phyloP scores from a whole-genome alignment of 1,140 invertebrate species.

The Lordiphosa stackelbergi region DNA sequence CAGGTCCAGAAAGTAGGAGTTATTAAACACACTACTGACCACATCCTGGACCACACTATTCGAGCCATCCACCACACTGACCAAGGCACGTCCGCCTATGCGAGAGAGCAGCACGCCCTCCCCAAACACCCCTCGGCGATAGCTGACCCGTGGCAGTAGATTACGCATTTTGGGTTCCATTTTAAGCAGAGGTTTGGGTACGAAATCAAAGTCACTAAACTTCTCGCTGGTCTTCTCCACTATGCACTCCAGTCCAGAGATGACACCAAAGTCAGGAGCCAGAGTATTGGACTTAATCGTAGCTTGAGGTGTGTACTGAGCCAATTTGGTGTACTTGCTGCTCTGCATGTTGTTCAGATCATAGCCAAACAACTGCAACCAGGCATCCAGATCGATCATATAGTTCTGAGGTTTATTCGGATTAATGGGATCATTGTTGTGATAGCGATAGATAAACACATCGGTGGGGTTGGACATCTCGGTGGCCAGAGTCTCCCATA shows the following conservation, averaged over 20 bases:
- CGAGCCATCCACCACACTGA: slow-evolving; percentile 90
- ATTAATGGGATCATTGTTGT: slow-evolving; percentile 95
- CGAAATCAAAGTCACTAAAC: slow-evolving; percentile 89
- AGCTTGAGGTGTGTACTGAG: slow-evolving; percentile 87
- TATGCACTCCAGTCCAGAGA: slow-evolving; percentile 91
- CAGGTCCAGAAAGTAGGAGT: slow-evolving; percentile 93
- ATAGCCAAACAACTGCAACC: slow-evolving; percentile 93
- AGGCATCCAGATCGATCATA: slow-evolving; percentile 89
- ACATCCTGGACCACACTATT: slow-evolving; percentile 94
- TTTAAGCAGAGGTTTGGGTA: slow-evolving; percentile 87
- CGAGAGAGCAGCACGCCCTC: slow-evolving; percentile 92
- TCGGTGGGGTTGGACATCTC: slow-evolving; percentile 89
- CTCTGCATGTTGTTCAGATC: slow-evolving; percentile 91
- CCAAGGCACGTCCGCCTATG: slow-evolving; percentile 86
- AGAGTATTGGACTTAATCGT: slow-evolving; percentile 86
- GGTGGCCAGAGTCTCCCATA: slow-evolving; percentile 91
- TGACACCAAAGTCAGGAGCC: slow-evolving; percentile 90
- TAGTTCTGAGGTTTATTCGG: slow-evolving; percentile 85
- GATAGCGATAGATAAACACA: slow-evolving; percentile 93
- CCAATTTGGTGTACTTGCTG: slow-evolving; percentile 85
- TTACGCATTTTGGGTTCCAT: slow-evolving; percentile 90
- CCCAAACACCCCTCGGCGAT: slow-evolving; percentile 90
- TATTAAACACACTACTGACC: slow-evolving; percentile 95
- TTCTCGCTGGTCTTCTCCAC: slow-evolving; percentile 89
- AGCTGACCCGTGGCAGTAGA: slow-evolving; percentile 87